Evolutionary conservation across 2,113 vertebrate genomes (phyloP).

Genomic region (Tenrec ecaudatus): DNA sequence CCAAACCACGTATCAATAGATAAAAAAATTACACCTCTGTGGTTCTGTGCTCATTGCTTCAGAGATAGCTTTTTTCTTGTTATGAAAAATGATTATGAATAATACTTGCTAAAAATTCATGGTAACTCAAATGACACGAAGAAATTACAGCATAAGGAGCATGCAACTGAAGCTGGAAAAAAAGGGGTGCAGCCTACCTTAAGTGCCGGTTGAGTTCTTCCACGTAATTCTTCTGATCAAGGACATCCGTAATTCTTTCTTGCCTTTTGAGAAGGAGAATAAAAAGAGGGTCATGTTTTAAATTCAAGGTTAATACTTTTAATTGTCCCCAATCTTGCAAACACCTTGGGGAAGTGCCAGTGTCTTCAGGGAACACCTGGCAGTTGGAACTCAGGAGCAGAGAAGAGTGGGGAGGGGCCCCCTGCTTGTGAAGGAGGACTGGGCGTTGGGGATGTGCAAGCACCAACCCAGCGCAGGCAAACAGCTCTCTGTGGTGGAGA

Average conservation of each 20-base stretch:
- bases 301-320: background rate
- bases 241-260: conserved; percentile 94
- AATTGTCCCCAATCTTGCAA: background rate
- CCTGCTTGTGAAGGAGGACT: background rate
- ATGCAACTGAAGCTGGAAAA: background rate
- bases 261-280: conserved; percentile 86
- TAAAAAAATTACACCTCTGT: background rate
- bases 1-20: background rate
- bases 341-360: background rate
- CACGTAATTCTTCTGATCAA: conserved; percentile 99
- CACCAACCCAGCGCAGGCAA: too few species aligned
- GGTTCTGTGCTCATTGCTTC: background rate
- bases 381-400: background rate
- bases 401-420: background rate
- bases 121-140: background rate
- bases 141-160: background rate
- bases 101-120: background rate
- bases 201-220: conserved; percentile 98
- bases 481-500: background rate
- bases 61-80: background rate
- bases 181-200: conserved; percentile 85
- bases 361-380: background rate
- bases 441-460: background rate
- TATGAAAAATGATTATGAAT: conserved; percentile 4
- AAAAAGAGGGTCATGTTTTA: background rate